A percentile compares a stretch with the other conserved stretches of the same genome.
These are phyloP conservation scores for Heterocephalus glaber DNA, from an alignment of 2,113 vertebrate genomes.

Conservation along the genomic window DNA sequence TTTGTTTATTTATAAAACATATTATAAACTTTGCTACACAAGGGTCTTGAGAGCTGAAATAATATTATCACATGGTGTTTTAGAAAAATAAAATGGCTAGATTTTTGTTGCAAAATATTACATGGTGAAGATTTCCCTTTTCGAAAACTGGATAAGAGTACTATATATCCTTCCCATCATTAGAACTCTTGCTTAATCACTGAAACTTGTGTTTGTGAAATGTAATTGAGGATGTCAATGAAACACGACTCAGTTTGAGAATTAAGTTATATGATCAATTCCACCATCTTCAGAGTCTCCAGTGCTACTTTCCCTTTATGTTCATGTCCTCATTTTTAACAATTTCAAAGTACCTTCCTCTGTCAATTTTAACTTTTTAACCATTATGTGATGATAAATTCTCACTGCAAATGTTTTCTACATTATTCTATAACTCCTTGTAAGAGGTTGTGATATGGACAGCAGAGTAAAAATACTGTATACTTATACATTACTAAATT, in stretches of 20 bases:
- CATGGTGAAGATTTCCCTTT: background rate
- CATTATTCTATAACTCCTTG: background rate
- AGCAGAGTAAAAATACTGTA: background rate
- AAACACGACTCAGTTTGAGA: background rate
- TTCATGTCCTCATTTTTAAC: background rate
- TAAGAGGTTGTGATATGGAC: background rate
- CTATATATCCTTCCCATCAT: background rate
- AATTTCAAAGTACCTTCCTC: background rate
- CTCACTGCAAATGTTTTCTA: background rate
- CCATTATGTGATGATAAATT: background rate
- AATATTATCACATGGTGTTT: background rate
- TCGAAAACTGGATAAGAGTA: background rate
- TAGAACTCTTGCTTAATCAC: background rate
- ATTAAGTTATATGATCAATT: background rate
- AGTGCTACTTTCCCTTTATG: background rate
- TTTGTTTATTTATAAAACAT: background rate
- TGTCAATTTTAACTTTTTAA: background rate
- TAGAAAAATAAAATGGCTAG: background rate
- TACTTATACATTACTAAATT: background rate
- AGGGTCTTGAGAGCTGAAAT: background rate
- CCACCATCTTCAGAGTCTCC: background rate
- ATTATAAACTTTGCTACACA: background rate
- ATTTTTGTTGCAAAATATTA: background rate
- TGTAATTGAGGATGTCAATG: background rate
- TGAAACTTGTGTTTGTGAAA: conserved; percentile 38